These are phyloP conservation scores for Drosophila nigrodunni DNA, from an alignment of 1,140 invertebrate species.

Conservation along the genomic window DNA sequence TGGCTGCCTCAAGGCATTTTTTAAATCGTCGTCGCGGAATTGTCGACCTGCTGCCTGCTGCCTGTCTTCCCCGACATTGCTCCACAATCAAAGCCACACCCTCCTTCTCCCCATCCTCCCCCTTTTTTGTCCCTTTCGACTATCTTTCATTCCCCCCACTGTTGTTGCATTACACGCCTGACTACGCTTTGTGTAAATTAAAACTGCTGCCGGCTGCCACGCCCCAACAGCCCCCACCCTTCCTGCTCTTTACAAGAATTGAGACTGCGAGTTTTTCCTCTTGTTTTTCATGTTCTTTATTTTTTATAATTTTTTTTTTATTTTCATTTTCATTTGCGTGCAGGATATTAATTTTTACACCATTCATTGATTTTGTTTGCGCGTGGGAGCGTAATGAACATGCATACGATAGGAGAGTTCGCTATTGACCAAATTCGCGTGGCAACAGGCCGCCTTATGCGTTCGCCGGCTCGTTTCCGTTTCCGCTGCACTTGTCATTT, in stretches of 20 bases:
- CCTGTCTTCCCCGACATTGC: background rate
- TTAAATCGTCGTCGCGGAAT: slow-evolving; percentile 66
- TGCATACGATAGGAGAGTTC: slow-evolving; percentile 23
- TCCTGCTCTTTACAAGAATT: slow-evolving; percentile 34
- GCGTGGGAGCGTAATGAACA: slow-evolving; percentile 68
- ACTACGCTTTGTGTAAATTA: slow-evolving; percentile 83
- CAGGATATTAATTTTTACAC: slow-evolving; percentile 85
- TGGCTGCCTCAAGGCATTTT: slow-evolving; percentile 74
- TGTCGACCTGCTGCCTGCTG: slow-evolving; percentile 13
- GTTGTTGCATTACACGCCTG: slow-evolving; percentile 72
- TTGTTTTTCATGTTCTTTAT: slow-evolving; percentile 16
- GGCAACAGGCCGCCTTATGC: slow-evolving; percentile 39
- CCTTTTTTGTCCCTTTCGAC: background rate
- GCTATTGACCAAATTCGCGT: slow-evolving; percentile 10
- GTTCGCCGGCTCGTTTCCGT: slow-evolving; percentile 53
- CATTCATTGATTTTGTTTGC: slow-evolving; percentile 83
- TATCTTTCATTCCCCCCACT: background rate
- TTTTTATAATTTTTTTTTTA: slow-evolving; percentile 14
- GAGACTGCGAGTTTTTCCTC: slow-evolving; percentile 11
- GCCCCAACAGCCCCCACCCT: background rate
- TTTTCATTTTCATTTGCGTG: slow-evolving; percentile 24
- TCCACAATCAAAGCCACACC: background rate
- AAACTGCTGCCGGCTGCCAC: slow-evolving; percentile 74
- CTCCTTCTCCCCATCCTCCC: background rate
- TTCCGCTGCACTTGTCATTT: slow-evolving; percentile 27